These are phyloP conservation scores for Ariopsis seemanni DNA, from an alignment of 2,113 vertebrate genomes.

Conservation along the genomic window DNA sequence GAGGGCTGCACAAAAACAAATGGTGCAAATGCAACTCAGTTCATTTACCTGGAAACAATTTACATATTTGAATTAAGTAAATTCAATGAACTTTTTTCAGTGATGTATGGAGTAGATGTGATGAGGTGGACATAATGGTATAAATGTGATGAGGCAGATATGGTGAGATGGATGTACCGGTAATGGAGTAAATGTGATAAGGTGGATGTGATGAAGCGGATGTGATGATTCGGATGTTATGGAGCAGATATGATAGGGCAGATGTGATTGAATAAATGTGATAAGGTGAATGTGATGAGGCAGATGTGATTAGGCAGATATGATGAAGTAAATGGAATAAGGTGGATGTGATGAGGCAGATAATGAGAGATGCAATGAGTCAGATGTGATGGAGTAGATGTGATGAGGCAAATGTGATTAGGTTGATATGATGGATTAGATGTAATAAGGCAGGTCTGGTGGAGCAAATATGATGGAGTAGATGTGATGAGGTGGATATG, in stretches of 20 bases:
- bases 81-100: neutral
- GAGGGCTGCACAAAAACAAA: neutral
- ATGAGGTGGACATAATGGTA: too few species aligned
- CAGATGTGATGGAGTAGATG: neutral
- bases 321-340: fast-evolving
- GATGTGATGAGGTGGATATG: neutral
- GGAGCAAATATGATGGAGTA: neutral
- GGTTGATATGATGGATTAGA: neutral
- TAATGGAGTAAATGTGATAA: neutral
- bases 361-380: neutral
- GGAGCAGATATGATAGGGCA: neutral
- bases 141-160: neutral
- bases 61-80: neutral
- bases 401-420: neutral
- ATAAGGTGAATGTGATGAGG: neutral
- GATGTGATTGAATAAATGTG: neutral
- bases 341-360: neutral
- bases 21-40: neutral
- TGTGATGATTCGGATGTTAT: neutral
- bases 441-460: neutral
- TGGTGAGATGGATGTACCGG: too few species aligned
- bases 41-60: neutral
- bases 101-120: too few species aligned
- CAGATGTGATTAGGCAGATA: neutral
- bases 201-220: neutral